A percentile compares a stretch with the other conserved stretches of the same genome.
phyloP scores from a whole-genome alignment of 2,888 invertebrate species.

The Leptinotarsa tumamoca region DNA sequence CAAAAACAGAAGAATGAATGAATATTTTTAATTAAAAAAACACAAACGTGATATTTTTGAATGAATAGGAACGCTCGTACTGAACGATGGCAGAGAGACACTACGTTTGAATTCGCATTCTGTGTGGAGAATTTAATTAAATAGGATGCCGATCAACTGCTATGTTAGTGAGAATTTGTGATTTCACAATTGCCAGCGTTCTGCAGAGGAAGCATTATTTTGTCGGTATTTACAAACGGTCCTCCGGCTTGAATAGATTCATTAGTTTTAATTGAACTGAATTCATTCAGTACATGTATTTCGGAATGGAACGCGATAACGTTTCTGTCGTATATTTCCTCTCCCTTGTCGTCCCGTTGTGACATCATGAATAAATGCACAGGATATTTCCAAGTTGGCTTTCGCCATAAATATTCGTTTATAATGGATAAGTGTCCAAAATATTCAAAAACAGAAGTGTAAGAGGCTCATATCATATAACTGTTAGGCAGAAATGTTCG shows the following conservation, averaged over 20 bases:
- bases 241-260: background rate
- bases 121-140: slow-evolving; percentile 19
- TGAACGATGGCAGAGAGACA: background rate
- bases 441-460: too few relatives aligned
- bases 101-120: background rate
- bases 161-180: slow-evolving; percentile 19
- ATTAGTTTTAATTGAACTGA: slow-evolving; percentile 15
- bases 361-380: background rate
- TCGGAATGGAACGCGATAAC: background rate
- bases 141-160: slow-evolving; percentile 10
- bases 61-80: background rate
- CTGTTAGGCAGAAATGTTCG: too few relatives aligned
- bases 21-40: too few relatives aligned
- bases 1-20: too few relatives aligned
- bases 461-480: too few relatives aligned
- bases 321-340: background rate
- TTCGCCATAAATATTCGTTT: too few relatives aligned
- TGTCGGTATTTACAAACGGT: slow-evolving; percentile 19
- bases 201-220: slow-evolving; percentile 11
- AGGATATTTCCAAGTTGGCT: background rate
- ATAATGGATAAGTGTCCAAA: too few relatives aligned
- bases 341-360: background rate
- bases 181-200: slow-evolving; percentile 9
- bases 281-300: background rate
- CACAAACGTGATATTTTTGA: background rate